These are phyloP conservation scores for Distichodus sexfasciatus DNA, from an alignment of 2,797 vertebrate genomes.

Conservation along the genomic window DNA sequence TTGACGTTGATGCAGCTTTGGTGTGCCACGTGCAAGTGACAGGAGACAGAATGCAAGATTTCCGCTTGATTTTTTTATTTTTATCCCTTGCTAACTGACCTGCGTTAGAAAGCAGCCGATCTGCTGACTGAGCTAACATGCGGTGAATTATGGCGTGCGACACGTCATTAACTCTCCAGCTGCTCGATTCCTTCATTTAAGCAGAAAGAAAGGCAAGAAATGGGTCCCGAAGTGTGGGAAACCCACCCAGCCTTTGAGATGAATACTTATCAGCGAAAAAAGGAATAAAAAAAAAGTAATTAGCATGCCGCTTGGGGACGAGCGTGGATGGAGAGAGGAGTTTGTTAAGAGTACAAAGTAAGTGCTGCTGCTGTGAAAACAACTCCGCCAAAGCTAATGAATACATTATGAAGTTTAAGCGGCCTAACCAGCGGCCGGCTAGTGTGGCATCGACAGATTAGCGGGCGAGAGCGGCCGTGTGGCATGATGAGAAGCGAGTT, in stretches of 20 bases:
- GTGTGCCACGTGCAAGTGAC: not conserved
- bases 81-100: slow-evolving; percentile 7
- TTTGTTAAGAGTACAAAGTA: not conserved
- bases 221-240: no score
- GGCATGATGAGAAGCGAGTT: not conserved
- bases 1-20: no score
- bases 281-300: not conserved
- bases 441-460: not conserved
- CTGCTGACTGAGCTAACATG: slow-evolving; percentile 14
- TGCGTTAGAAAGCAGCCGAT: not conserved
- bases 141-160: slow-evolving; percentile 33
- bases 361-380: not conserved
- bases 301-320: not conserved
- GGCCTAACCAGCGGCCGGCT: not conserved
- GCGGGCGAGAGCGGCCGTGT: not conserved
- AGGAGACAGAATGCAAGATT: not conserved
- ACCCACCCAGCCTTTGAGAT: no score
- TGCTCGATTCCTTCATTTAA: no score
- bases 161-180: slow-evolving; percentile 44
- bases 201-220: no score
- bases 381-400: not conserved
- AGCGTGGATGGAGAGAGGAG: not conserved
- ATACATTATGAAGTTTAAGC: not conserved
- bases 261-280: no score
- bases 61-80: not conserved